Evolutionary conservation across 2,113 vertebrate genomes (phyloP).

Genomic region (Cyanistes caeruleus): DNA sequence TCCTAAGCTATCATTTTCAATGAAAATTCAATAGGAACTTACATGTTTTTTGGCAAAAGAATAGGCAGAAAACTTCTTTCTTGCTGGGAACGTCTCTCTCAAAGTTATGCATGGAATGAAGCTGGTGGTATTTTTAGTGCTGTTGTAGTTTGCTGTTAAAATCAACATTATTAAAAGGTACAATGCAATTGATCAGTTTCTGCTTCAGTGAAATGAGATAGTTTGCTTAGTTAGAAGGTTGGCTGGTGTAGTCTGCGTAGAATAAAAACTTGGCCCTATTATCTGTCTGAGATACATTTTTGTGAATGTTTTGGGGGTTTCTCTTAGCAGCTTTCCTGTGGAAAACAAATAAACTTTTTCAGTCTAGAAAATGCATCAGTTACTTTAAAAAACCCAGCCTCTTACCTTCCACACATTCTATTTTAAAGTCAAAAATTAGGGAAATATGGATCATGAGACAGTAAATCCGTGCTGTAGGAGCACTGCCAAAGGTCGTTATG

Average conservation of each 20-base stretch:
- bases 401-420: not conserved
- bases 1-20: not conserved
- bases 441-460: not conserved
- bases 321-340: not conserved
- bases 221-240: not conserved
- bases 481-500: not conserved
- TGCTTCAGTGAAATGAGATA: not conserved
- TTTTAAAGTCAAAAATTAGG: not conserved
- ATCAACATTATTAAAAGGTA: not conserved
- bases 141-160: not conserved
- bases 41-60: not conserved
- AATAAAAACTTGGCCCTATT: not conserved
- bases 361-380: not conserved
- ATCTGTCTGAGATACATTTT: not conserved
- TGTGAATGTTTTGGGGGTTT: accelerated
- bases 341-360: not conserved
- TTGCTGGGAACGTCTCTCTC: not conserved
- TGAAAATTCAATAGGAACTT: not conserved
- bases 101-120: not conserved
- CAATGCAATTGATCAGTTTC: not conserved
- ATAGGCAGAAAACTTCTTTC: not conserved
- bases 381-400: not conserved
- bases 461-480: not conserved
- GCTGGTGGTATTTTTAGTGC: not conserved
- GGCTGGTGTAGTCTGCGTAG: not conserved